Conservation (phyloP, 2,113 vertebrate genomes). For the Felis catus region DNA sequence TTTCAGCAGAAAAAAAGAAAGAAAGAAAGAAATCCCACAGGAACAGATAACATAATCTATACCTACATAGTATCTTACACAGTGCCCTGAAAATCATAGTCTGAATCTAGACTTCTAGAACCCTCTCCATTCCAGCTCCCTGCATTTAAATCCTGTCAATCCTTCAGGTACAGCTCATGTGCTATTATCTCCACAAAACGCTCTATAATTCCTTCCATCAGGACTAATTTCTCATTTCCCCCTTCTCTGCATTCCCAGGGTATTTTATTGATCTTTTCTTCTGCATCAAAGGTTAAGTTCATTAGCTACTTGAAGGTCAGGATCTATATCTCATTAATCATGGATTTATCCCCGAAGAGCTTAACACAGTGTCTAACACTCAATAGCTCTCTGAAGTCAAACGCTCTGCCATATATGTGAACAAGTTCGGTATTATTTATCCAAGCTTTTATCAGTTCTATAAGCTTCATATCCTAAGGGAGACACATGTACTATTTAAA, state of each 20-base stretch:
- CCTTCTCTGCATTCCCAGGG: not conserved
- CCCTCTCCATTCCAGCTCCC: not conserved
- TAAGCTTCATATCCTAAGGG: not conserved
- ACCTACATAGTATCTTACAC: not conserved
- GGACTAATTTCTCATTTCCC: not conserved
- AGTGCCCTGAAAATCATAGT: not conserved
- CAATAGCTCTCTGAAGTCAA: not conserved
- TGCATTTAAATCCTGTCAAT: not conserved
- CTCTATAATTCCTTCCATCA: not conserved
- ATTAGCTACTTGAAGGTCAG: not conserved
- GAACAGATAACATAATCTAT: constrained; percentile 27
- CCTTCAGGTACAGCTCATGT: not conserved
- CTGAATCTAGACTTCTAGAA: not conserved
- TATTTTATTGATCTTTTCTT: not conserved
- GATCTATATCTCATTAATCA: not conserved
- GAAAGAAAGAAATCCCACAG: not conserved
- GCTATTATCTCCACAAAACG: not conserved
- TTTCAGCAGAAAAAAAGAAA: constrained; percentile 23
- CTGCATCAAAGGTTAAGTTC: not conserved
- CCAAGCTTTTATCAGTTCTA: not conserved
- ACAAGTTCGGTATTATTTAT: not conserved
- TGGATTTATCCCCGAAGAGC: not conserved
- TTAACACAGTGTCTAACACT: not conserved
- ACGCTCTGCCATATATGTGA: not conserved
- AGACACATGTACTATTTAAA: not conserved